Evolutionary conservation across 2,888 invertebrate genomes (phyloP), one percentile per base, ranked within the genome.

Genomic region (Chloroclysta siterata): DNA sequence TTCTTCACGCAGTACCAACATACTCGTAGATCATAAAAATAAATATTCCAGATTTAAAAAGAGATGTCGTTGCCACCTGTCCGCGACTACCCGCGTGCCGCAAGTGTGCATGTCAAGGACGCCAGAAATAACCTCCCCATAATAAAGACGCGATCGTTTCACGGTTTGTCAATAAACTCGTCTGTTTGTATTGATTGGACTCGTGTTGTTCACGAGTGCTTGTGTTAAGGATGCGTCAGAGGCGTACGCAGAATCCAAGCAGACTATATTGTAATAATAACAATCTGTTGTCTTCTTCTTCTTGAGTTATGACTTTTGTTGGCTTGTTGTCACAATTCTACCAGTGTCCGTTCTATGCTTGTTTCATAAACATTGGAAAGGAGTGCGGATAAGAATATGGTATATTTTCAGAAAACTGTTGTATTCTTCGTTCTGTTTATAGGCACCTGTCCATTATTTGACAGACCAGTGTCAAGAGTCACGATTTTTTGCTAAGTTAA

Each of bases 31-130:
- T n/a, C n/a, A 33, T 50, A 50, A 33, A 50, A 50, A 36, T 33
- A 51, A 51, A 33, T 51, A 51, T 46, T 59, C 36, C 36, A 33
- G 11, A 46, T 46, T 52, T 33, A 58, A 51, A 50, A 53, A 15
- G 17, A 59, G 50, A 47, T 55, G 22, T 56, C 59, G 22, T 33
- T 44, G 46, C 60, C 48, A 64, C 59, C 59, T 54, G 54, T 53
- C 36, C 51, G 13, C 28, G 5, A 57, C 56, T 22, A 28, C 46
- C 61, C 50, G 58, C 53, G 69, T 76, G 75, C 74, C 72, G 73
- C 72, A 73, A 73, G 36, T 54, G 55, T 33, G 17, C 66, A 44
- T 70, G 74, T 75, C 78, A 78, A 76, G 76, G 78, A 74, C 76
- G 69, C 52, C 63, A 36, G 63, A 72, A 76, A 76, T 74, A 77